Conservation (phyloP, 2,113 vertebrate genomes). For the Xiphophorus couchianus region DNA sequence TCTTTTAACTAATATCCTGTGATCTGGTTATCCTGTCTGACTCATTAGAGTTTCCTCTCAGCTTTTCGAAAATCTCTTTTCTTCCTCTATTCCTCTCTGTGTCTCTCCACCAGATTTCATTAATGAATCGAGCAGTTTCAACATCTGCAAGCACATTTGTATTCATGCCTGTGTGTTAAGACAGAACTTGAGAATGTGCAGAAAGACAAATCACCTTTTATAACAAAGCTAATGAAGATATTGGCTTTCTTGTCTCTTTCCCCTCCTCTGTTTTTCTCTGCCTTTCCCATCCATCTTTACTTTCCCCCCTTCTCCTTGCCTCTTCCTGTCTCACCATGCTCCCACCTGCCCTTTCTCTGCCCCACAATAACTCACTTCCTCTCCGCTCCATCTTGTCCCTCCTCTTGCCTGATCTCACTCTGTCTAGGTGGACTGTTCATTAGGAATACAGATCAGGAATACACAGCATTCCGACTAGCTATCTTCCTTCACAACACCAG, state of each 20-base stretch:
- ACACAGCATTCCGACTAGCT: slow-evolving; percentile 96
- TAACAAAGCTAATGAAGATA: slow-evolving; percentile 69
- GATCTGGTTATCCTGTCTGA: slow-evolving; percentile 36
- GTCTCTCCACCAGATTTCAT: slow-evolving; percentile 30
- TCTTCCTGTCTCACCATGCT: slow-evolving; percentile 13
- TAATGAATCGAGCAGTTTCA: slow-evolving; percentile 34
- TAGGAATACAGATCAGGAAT: slow-evolving; percentile 99
- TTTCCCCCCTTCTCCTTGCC: slow-evolving; percentile 19
- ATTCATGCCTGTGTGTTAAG: slow-evolving; percentile 28
- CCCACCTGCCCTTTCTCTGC: slow-evolving; percentile 18
- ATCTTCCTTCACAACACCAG: slow-evolving; percentile 99
- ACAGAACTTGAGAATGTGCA: slow-evolving; percentile 15
- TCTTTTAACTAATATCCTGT: slow-evolving; percentile 43
- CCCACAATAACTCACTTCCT: slow-evolving; percentile 56
- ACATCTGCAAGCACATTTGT: slow-evolving; percentile 24
- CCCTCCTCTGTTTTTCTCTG: slow-evolving; percentile 42
- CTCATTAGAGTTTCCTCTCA: slow-evolving; percentile 43
- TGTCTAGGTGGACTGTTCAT: slow-evolving; percentile 96
- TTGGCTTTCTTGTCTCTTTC: slow-evolving; percentile 48
- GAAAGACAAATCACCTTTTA: slow-evolving; percentile 62
- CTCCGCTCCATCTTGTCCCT: slow-evolving; percentile 33
- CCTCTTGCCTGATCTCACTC: slow-evolving; percentile 7
- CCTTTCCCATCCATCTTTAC: slow-evolving; percentile 43
- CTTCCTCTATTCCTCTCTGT: slow-evolving; percentile 13
- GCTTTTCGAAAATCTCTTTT: slow-evolving; percentile 26